These are phyloP conservation scores for Ischnus inquisitorius DNA, from an alignment of 2,888 invertebrate species.

Conservation along the genomic window DNA sequence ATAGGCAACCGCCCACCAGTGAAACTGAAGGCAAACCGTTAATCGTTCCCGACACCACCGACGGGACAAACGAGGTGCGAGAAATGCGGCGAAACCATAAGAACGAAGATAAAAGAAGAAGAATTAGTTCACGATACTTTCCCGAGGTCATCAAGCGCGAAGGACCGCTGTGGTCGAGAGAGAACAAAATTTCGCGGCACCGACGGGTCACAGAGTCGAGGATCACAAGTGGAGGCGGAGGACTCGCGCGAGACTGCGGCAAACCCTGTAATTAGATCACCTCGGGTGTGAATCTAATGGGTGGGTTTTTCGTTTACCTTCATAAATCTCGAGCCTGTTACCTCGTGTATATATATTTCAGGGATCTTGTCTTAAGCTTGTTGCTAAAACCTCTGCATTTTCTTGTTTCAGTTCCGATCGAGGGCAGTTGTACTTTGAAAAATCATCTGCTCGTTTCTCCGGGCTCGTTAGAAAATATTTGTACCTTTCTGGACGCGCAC, in stretches of 20 bases:
- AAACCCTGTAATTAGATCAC: conserved; percentile 83
- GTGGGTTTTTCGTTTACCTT: conserved; percentile 65
- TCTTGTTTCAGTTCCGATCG: background rate
- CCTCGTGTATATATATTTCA: conserved; percentile 18
- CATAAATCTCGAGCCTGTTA: conserved; percentile 68
- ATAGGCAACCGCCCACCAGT: conserved; percentile 28
- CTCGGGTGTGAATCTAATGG: conserved; percentile 82
- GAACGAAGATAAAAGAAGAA: conserved; percentile 22
- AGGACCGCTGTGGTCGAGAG: conserved; percentile 37
- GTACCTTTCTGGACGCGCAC: too few relatives aligned
- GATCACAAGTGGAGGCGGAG: conserved; percentile 39
- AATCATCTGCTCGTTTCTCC: too few relatives aligned
- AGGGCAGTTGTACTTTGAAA: background rate
- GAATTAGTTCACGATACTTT: conserved; percentile 58
- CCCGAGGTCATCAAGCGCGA: conserved; percentile 26
- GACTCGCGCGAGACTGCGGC: conserved; percentile 49
- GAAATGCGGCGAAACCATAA: conserved; percentile 52
- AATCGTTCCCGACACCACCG: conserved; percentile 29
- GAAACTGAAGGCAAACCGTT: conserved; percentile 40
- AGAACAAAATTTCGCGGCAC: conserved; percentile 69
- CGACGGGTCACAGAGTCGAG: conserved; percentile 47
- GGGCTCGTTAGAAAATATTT: too few relatives aligned
- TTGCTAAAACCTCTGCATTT: background rate
- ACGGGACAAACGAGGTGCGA: conserved; percentile 50
- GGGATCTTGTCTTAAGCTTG: background rate